Percentiles rank a stretch among this genome's conserved stretches.
phyloP scores from a whole-genome alignment of 1,140 invertebrate genomes.

The Tetramorium simillimum region DNA sequence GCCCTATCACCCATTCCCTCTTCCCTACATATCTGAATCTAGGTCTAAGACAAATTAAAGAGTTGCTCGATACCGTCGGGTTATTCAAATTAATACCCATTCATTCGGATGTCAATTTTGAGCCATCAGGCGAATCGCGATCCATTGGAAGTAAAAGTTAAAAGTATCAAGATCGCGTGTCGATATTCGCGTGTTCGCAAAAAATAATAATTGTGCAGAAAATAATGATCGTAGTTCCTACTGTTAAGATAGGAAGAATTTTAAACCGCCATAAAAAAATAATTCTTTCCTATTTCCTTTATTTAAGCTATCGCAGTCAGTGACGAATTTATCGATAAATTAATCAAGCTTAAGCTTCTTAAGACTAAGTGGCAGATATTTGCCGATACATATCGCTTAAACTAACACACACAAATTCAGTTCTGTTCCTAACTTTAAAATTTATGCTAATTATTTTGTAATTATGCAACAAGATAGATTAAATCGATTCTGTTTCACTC shows the following conservation, averaged over 20 bases:
- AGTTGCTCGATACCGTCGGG: background rate
- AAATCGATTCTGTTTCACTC: background rate
- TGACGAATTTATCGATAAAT: background rate
- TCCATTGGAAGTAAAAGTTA: background rate
- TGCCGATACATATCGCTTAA: background rate
- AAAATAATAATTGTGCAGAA: background rate
- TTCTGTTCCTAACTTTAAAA: background rate
- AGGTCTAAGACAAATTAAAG: constrained; percentile 57
- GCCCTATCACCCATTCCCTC: background rate
- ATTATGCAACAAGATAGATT: constrained; percentile 12
- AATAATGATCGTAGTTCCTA: background rate
- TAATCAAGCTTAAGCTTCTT: background rate
- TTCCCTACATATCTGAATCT: background rate
- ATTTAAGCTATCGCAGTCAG: background rate
- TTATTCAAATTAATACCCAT: constrained; percentile 73
- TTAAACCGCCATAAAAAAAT: background rate
- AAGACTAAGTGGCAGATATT: background rate
- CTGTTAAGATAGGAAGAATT: background rate
- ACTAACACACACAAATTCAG: background rate
- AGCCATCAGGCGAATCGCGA: background rate
- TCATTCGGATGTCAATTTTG: constrained; percentile 29
- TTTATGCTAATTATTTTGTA: constrained; percentile 23
- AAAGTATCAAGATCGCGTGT: background rate
- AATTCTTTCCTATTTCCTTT: background rate
- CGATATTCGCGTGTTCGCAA: background rate